These are phyloP conservation scores for Apodemus agrarius DNA, from an alignment of 2,797 vertebrate genomes.

Conservation along the genomic window DNA sequence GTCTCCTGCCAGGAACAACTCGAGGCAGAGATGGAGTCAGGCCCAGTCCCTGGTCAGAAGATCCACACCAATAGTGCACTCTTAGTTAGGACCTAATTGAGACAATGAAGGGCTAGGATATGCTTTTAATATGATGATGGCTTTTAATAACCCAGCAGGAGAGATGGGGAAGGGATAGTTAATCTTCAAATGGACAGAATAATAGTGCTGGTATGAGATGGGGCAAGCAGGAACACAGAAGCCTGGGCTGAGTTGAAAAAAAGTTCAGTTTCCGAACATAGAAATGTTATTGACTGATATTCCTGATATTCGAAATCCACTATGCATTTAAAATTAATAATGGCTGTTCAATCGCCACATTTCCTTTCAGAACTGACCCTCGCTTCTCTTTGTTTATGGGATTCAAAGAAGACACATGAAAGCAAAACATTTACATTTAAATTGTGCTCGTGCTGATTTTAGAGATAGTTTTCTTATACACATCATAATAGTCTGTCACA, in stretches of 20 bases:
- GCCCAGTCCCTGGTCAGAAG: neutral
- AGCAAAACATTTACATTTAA: constrained; percentile 47
- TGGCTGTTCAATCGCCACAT: neutral
- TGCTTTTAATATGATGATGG: neutral
- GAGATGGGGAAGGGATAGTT: neutral
- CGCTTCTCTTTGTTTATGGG: neutral
- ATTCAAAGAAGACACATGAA: constrained; percentile 42
- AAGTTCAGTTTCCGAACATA: neutral
- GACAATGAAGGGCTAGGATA: neutral
- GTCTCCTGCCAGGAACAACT: neutral
- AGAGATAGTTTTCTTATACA: neutral
- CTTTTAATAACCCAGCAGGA: neutral
- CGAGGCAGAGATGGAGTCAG: neutral
- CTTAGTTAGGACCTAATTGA: neutral
- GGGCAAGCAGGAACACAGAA: neutral
- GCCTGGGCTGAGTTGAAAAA: neutral
- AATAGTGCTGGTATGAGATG: neutral
- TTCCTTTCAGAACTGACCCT: neutral
- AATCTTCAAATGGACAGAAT: neutral
- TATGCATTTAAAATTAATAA: constrained; percentile 38
- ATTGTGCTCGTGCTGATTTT: constrained; percentile 43
- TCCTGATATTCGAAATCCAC: constrained; percentile 14
- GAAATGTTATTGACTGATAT: constrained; percentile 29
- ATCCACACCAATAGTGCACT: neutral
- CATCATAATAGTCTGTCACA: constrained; percentile 20